Percentiles rank a stretch among this genome's conserved stretches.
These are phyloP conservation scores for Polydesmus complanatus DNA, from an alignment of 2,888 invertebrate species.

Conservation along the genomic window DNA sequence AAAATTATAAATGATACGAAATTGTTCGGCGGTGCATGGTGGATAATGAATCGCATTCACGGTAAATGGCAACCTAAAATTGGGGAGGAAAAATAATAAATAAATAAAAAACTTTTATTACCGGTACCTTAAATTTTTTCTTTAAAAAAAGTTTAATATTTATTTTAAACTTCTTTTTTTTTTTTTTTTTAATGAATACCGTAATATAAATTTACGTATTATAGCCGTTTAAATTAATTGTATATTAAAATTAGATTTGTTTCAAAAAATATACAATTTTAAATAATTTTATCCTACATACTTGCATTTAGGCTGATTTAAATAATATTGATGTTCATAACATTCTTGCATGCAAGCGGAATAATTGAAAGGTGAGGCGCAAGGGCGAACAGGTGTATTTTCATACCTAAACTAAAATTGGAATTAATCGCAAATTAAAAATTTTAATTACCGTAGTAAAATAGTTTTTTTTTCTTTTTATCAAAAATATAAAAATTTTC, in stretches of 20 bases:
- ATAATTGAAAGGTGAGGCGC: neutral
- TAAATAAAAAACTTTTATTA: too few relatives aligned
- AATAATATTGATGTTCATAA: neutral
- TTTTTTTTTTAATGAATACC: too few relatives aligned
- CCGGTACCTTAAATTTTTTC: too few relatives aligned
- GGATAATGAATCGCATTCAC: neutral
- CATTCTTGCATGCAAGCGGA: neutral
- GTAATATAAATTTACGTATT: too few relatives aligned
- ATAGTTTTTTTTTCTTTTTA: neutral
- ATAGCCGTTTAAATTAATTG: too few relatives aligned
- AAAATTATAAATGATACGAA: neutral
- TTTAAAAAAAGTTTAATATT: too few relatives aligned
- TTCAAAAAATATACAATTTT: neutral
- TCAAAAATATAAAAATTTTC: neutral
- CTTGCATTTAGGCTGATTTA: neutral
- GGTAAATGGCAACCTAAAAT: neutral
- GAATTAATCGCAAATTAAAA: neutral
- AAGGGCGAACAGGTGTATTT: constrained; percentile 3
- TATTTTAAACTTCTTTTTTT: too few relatives aligned
- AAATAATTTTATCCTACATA: neutral
- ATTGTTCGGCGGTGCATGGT: neutral
- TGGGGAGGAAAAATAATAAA: too few relatives aligned
- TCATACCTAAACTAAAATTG: neutral
- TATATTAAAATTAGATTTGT: too few relatives aligned
- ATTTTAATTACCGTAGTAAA: neutral